Conservation (phyloP, 2,113 vertebrate genomes). For the Corynorhinus townsendii region DNA sequence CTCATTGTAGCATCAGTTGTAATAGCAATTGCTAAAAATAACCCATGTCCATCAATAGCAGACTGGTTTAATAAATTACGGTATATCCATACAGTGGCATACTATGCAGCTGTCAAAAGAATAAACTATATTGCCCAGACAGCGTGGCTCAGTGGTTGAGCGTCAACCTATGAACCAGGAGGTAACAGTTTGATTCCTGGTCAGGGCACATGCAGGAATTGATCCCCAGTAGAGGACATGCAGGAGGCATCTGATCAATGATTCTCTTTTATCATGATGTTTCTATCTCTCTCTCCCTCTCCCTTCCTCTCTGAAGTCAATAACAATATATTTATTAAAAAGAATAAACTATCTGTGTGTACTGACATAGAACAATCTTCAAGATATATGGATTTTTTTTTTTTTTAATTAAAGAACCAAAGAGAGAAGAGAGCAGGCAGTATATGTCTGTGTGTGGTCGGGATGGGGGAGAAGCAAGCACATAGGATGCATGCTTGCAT, state of each 20-base stretch:
- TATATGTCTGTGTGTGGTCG: background rate
- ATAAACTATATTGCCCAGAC: background rate
- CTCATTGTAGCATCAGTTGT: background rate
- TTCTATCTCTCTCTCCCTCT: too few relatives aligned
- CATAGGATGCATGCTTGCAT: rapidly evolving
- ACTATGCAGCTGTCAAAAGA: background rate
- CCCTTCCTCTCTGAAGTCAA: too few relatives aligned
- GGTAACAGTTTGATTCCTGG: too few relatives aligned
- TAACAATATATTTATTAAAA: background rate
- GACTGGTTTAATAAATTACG: background rate
- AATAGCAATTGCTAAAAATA: background rate
- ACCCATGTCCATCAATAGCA: background rate
- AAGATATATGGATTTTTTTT: background rate
- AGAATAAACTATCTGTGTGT: background rate
- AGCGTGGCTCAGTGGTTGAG: too few relatives aligned
- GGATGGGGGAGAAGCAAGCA: rapidly evolving
- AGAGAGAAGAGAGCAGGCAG: too few relatives aligned
- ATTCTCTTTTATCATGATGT: too few relatives aligned
- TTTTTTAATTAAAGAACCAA: background rate
- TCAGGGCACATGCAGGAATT: too few relatives aligned
- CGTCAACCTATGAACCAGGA: too few relatives aligned
- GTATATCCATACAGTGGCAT: background rate
- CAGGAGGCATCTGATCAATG: too few relatives aligned
- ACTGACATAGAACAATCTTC: background rate
- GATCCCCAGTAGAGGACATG: too few relatives aligned